Base-by-base conservation (phyloP, 1,140 invertebrate species). In the Belonocnema kinseyi region DNA sequence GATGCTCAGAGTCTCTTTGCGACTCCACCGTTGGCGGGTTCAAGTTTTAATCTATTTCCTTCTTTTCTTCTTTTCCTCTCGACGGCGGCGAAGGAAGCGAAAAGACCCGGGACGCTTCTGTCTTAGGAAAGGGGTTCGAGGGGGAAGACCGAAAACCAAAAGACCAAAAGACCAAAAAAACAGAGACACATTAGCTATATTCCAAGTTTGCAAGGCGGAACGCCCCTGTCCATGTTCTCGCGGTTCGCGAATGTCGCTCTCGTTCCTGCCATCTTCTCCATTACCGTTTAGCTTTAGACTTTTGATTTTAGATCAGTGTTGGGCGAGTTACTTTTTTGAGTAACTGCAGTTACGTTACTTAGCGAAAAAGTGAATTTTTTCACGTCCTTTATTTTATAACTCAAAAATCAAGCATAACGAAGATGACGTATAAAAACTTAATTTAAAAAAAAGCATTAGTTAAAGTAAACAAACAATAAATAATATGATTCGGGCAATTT, bases 171-270 rank as follows among this genome's bases (percentile, higher is more conserved):
- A 46, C 5, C 40, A 11, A 46, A 11, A 46, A 46, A 7, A 58
- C 80, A 78, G 82, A 88, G 83, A 88, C 85, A 82, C 85, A 88
- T 88, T 87, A 85, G 84, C 85, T 86, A 84, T 89, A 89, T 89
- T 89, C 87, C 87, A 84, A 84, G 88, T 83, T 89, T 90, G 88
- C 88, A 90, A 86, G 85, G 88, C 88, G 88, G 82, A 90, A 90
- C 88, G 86, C 88, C 88, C 88, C 87, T 88, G 82, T 82, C 78
- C 85, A 80, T 83, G 71, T 54, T 71, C 73, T 73, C 73, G 77
- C 77, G 77, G 77, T 58, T 58, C 76, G 76, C 74, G 77, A 79
- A 77, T 76, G 70, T 78, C 81, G 73, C 79, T 56, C 14, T 74
- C 72, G 50, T 19, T 52, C n/a, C 26, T 33, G 26, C 26, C 51